Evolutionary conservation across 1,140 invertebrate genomes (phyloP).

Genomic region (Neocloeon triangulifer): DNA sequence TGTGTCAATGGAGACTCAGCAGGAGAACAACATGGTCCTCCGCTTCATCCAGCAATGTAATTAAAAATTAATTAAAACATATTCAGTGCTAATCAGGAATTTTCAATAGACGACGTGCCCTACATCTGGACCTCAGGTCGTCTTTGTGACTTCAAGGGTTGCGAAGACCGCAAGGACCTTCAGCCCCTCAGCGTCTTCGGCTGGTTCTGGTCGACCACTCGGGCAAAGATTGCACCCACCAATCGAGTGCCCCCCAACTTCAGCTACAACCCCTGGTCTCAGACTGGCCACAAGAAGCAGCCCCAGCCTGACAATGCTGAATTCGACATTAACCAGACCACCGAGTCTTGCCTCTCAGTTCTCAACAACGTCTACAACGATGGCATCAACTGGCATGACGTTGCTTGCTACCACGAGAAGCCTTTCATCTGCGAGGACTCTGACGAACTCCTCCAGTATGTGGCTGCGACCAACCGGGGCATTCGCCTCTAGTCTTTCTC

Average conservation of each 20-base stretch:
- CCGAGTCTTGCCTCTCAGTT: constrained; percentile 62
- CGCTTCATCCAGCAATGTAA: constrained; percentile 60
- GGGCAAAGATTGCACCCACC: constrained; percentile 68
- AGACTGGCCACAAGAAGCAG: constrained; percentile 69
- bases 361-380: constrained; percentile 76
- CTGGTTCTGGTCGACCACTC: constrained; percentile 84
- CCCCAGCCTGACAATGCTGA: constrained; percentile 78
- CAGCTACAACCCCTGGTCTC: constrained; percentile 66
- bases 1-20: constrained; percentile 64
- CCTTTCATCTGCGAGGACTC: constrained; percentile 74
- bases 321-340: constrained; percentile 73
- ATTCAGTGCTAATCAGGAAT: too few relatives aligned
- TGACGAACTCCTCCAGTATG: constrained; percentile 62
- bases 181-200: constrained; percentile 65
- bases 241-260: constrained; percentile 43
- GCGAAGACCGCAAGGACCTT: constrained; percentile 59
- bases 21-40: constrained; percentile 74
- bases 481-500: constrained; percentile 56
- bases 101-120: constrained; percentile 60
- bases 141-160: constrained; percentile 81
- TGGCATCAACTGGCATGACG: constrained; percentile 78
- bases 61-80: constrained; percentile 2
- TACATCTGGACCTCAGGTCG: constrained; percentile 83
- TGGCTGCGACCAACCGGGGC: constrained; percentile 54
- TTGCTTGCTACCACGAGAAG: constrained; percentile 80